Percentiles rank a stretch among this genome's conserved stretches.
These are phyloP conservation scores for Tiliacea citrago DNA, from an alignment of 2,888 invertebrate species.

Conservation along the genomic window DNA sequence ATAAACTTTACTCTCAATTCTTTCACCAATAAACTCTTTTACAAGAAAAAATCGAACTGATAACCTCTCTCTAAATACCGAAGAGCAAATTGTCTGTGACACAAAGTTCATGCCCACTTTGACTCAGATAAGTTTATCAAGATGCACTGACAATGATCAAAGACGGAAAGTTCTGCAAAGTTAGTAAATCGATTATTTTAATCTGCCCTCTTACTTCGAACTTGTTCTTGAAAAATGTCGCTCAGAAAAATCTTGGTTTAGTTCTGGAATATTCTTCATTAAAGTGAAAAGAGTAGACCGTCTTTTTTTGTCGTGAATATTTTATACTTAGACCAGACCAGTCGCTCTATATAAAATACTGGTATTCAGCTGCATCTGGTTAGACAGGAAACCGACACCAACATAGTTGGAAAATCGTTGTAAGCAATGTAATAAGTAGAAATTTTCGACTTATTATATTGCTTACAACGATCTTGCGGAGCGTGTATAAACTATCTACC, in stretches of 20 bases:
- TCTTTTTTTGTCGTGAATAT: not conserved
- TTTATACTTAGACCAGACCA: not conserved
- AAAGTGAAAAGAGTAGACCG: not conserved
- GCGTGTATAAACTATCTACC: too few species aligned
- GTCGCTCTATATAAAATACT: not conserved
- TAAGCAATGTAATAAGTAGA: too few species aligned
- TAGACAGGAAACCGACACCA: not conserved
- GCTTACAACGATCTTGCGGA: too few species aligned
- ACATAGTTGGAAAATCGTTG: not conserved
- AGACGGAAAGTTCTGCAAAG: conserved; percentile 45
- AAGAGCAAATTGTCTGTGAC: conserved; percentile 39
- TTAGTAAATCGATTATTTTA: conserved; percentile 62
- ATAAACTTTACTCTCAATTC: not conserved
- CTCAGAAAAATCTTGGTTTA: conserved; percentile 3
- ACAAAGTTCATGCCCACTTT: conserved; percentile 44
- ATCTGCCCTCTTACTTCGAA: conserved; percentile 38
- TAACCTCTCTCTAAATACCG: conserved; percentile 22
- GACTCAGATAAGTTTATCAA: conserved; percentile 55
- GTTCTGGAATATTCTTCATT: not conserved
- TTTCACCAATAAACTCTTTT: conserved; percentile 15
- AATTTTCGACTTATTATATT: too few species aligned
- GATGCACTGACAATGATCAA: conserved; percentile 54
- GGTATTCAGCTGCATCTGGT: not conserved
- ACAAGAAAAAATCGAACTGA: not conserved
- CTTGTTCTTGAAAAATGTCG: conserved; percentile 25